Evolutionary conservation across 2,113 vertebrate species (phyloP), one percentile per base, ranked within the genome.

Genomic region (Podarcis cretensis): DNA sequence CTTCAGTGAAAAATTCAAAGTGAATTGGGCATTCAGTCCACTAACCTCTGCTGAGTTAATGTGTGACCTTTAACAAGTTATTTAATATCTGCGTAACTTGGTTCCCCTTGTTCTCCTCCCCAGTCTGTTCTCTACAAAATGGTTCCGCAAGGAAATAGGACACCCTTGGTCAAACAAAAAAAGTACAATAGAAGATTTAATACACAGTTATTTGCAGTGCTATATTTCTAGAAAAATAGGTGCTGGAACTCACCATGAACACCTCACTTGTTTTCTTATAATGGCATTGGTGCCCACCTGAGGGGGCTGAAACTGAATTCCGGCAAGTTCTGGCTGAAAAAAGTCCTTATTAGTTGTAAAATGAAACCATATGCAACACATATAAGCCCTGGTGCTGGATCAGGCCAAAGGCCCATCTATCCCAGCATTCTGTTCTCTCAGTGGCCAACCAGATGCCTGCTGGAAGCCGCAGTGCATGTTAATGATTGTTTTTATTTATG

Each of bases 1-100:
- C 92, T 84, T 84, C 92, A 48, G 63, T 23, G 59, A n/a, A 91
- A 83, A 83, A 77, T n/a, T 77, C 20, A 35, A 59, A 94, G 89
- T 94, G 92, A 90, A 90, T 23, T 93, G 90, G 89, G 25, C 25
- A 6, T 84, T 68, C 80, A 35, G 40, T 77, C 63, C 73, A 35
- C 73, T 77, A 81, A 54, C 81, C 80, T 76, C 73, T 37, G 63
- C 40, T 27, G 43, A 68, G 63, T 83, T 88, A 78, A 83, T 77
- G 54, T 85, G 27, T 90, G 91, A 90, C 0, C 0, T 87, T 92
- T n/a, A 32, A 32, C 13, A 87, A 37, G 66, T 84, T 85, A 35
- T 54, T 93, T 89, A 87, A 91, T 69, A 82, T 18, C 74, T 12
- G 2, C 2, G 18, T 35, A 13, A 77, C 40, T 83, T 30, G 40